These are phyloP conservation scores for Ophion ellenae DNA, from an alignment of 2,888 invertebrate genomes.

Conservation along the genomic window DNA sequence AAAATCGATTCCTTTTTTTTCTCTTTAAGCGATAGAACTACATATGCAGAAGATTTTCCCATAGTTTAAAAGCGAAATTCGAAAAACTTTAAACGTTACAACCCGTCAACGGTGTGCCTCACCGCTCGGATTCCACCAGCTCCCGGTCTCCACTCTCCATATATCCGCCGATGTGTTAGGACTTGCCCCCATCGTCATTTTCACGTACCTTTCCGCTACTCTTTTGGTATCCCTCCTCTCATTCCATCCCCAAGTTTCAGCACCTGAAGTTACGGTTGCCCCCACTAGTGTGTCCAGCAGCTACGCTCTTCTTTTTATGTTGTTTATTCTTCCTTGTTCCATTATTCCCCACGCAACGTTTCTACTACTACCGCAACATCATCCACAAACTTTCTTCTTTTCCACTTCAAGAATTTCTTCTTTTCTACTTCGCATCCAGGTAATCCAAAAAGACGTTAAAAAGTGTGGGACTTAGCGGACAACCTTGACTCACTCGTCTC, in stretches of 20 bases:
- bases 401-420: constrained; percentile 25
- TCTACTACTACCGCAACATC: constrained; percentile 45
- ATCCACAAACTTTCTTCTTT: constrained; percentile 29
- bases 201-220: constrained; percentile 41
- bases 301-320: constrained; percentile 35
- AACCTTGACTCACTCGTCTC: constrained; percentile 60
- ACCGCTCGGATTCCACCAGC: too few species aligned
- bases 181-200: background rate
- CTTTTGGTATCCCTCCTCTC: constrained; percentile 48
- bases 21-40: too few species aligned
- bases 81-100: too few species aligned
- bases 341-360: constrained; percentile 55
- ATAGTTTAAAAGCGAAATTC: too few species aligned
- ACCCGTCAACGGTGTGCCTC: too few species aligned
- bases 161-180: too few species aligned
- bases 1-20: too few species aligned
- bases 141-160: too few species aligned
- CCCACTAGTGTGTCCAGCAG: constrained; percentile 51
- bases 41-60: too few species aligned
- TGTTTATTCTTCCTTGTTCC: constrained; percentile 42
- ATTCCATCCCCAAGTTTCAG: constrained; percentile 56
- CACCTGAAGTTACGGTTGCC: constrained; percentile 43
- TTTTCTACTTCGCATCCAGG: constrained; percentile 39
- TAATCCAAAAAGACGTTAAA: constrained; percentile 64
- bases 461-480: constrained; percentile 59